A percentile compares a stretch with the other conserved stretches of the same genome.
Conservation (phyloP, 2,113 vertebrate genomes). For the Lichenostomus cassidix region DNA sequence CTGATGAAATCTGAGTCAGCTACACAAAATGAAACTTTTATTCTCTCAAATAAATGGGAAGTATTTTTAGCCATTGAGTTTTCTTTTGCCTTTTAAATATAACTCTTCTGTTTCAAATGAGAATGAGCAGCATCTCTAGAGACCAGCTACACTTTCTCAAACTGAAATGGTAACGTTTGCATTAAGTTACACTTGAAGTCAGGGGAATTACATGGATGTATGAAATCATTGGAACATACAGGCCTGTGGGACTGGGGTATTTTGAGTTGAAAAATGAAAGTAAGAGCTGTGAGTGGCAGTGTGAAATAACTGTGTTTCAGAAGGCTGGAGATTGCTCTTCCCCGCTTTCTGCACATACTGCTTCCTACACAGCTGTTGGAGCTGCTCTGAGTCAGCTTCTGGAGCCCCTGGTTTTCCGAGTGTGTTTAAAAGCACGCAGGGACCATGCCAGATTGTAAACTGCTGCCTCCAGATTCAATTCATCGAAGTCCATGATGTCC, state of each 20-base stretch:
- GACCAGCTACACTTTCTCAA: neutral
- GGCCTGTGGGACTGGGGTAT: neutral
- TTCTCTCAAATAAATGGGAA: neutral
- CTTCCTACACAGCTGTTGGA: conserved; percentile 38
- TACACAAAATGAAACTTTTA: neutral
- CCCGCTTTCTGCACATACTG: neutral
- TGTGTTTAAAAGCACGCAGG: conserved; percentile 2
- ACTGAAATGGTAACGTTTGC: neutral
- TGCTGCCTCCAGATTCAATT: neutral
- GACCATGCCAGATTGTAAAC: neutral
- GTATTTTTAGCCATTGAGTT: neutral
- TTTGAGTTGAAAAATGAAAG: neutral
- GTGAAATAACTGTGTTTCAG: neutral
- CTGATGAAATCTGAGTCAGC: neutral
- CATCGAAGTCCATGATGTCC: neutral
- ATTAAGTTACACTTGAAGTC: neutral
- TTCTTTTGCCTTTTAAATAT: neutral
- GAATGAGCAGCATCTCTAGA: neutral
- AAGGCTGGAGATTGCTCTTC: neutral
- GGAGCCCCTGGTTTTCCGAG: neutral
- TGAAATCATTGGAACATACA: neutral
- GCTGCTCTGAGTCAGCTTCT: conserved; percentile 42
- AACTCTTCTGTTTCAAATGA: neutral
- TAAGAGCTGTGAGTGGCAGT: neutral
- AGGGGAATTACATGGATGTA: neutral